A percentile compares a stretch with the other conserved stretches of the same genome.
phyloP scores from a whole-genome alignment of 2,888 invertebrate genomes.

The Bedellia somnulentella region DNA sequence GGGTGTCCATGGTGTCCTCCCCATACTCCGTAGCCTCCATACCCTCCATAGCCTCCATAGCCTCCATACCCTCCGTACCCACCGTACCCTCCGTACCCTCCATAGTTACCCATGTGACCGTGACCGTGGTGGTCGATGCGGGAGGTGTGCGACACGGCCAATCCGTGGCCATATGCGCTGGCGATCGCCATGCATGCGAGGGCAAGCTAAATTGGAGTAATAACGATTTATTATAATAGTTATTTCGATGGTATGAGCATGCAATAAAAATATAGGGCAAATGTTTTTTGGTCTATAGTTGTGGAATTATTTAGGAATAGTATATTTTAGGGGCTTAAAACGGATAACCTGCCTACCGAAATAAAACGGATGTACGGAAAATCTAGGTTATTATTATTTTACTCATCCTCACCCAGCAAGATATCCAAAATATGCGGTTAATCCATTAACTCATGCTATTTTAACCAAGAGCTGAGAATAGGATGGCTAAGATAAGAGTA shows the following conservation, averaged over 20 bases:
- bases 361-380: too few species aligned
- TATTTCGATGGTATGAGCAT: constrained; percentile 6
- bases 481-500: too few species aligned
- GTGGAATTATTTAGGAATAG: too few species aligned
- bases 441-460: too few species aligned
- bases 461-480: too few species aligned
- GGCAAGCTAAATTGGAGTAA: constrained; percentile 18
- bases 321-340: too few species aligned
- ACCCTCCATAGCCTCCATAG: constrained; percentile 1
- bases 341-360: too few species aligned
- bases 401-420: too few species aligned
- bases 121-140: constrained; percentile 12
- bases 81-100: constrained; percentile 2
- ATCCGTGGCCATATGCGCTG: constrained; percentile 19
- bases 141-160: constrained; percentile 25
- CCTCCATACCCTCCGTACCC: constrained; percentile 12
- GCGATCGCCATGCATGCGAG: constrained; percentile 21
- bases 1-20: constrained; percentile 9
- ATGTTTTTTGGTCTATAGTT: too few species aligned
- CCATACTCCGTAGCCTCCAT: constrained; percentile 1
- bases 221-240: constrained; percentile 7
- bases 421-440: too few species aligned
- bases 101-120: constrained; percentile 3
- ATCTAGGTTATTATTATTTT: too few species aligned
- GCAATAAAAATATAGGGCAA: too few species aligned